Conservation (phyloP, 2,888 invertebrate species). For the Cheilosia vulpina region DNA sequence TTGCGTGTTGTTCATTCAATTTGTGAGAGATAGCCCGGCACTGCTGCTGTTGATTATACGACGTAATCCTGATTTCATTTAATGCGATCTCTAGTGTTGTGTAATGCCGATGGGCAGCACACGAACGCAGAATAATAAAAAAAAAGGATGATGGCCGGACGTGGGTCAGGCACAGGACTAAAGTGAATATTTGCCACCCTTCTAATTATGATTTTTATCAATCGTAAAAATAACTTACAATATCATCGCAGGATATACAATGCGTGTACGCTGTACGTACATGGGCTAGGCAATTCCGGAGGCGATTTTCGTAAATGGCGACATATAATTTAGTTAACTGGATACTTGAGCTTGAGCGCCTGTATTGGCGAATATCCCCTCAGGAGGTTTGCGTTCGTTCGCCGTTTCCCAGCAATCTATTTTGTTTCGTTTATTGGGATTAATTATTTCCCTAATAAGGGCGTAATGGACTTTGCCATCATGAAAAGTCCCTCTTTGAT, state of each 20-base stretch:
- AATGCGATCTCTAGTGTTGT: slow-evolving; percentile 68
- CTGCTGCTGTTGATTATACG: slow-evolving; percentile 68
- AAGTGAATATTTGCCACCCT: slow-evolving; percentile 69
- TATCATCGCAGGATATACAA: slow-evolving; percentile 28
- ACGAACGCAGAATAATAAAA: neutral
- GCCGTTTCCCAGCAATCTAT: neutral
- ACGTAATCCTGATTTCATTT: slow-evolving; percentile 72
- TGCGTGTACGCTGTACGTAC: slow-evolving; percentile 13
- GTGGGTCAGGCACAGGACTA: slow-evolving; percentile 31
- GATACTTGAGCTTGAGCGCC: slow-evolving; percentile 7
- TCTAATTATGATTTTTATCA: slow-evolving; percentile 75
- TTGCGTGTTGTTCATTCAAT: slow-evolving; percentile 71
- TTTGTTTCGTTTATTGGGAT: slow-evolving; percentile 44
- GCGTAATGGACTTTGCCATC: slow-evolving; percentile 17
- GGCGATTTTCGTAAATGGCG: slow-evolving; percentile 29
- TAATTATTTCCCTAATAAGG: slow-evolving; percentile 61
- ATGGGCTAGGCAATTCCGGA: slow-evolving; percentile 10
- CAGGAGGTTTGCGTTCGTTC: neutral
- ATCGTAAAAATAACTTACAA: slow-evolving; percentile 65
- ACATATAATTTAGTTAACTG: slow-evolving; percentile 55
- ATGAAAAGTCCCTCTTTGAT: neutral
- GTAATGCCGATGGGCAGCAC: slow-evolving; percentile 31
- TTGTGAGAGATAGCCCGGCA: slow-evolving; percentile 54
- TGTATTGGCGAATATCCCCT: neutral
- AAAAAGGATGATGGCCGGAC: slow-evolving; percentile 29